Evolutionary conservation across 1,140 invertebrate genomes (phyloP).

Genomic region (Bombus waltoni): DNA sequence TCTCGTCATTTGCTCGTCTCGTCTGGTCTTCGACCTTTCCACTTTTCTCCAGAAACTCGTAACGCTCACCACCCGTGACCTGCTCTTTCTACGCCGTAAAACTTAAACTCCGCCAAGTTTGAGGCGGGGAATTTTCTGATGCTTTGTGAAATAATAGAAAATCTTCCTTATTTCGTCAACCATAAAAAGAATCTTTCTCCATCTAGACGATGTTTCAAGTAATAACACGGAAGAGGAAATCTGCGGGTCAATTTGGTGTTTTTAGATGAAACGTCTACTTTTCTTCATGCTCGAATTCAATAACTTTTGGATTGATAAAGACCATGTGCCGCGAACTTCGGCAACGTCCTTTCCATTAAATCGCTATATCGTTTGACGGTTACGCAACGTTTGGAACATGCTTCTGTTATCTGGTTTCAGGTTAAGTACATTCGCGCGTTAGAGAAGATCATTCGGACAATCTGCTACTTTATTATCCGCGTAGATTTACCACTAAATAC

Average conservation of each 20-base stretch:
- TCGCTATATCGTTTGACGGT: too few relatives aligned
- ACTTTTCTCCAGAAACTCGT: not conserved
- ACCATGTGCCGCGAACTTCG: too few relatives aligned
- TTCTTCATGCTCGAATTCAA: not conserved
- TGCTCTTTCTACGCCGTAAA: not conserved
- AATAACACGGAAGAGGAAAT: not conserved
- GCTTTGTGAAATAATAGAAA: slow-evolving; percentile 5
- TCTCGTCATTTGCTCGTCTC: slow-evolving; percentile 23
- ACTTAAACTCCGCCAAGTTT: not conserved
- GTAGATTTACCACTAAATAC: too few relatives aligned
- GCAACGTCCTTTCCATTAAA: too few relatives aligned
- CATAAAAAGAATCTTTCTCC: not conserved
- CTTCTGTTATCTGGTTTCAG: too few relatives aligned
- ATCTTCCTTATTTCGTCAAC: not conserved
- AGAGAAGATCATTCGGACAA: too few relatives aligned
- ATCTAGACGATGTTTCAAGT: not conserved
- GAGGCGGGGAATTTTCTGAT: not conserved
- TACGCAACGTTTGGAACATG: too few relatives aligned
- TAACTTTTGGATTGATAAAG: too few relatives aligned
- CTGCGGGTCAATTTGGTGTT: not conserved
- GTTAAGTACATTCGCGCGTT: too few relatives aligned
- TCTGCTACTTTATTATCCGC: too few relatives aligned
- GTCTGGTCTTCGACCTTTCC: slow-evolving; percentile 32
- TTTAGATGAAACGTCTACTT: not conserved
- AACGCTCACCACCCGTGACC: not conserved